Conservation (phyloP, 2,113 vertebrate genomes). For the Cricetomys ansorgei region DNA sequence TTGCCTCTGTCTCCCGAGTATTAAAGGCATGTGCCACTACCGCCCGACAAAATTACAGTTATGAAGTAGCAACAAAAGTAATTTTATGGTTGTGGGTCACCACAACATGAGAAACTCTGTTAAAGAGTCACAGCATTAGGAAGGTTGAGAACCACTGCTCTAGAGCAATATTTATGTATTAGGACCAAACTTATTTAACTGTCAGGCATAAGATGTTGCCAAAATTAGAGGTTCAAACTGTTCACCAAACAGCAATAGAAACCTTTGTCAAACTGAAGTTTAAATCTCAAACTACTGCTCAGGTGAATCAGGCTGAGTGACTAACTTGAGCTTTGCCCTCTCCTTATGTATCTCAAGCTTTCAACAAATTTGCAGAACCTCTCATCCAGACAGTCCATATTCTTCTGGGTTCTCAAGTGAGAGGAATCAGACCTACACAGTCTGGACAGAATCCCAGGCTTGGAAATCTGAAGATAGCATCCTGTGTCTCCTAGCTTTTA, state of each 20-base stretch:
- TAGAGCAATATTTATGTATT: neutral
- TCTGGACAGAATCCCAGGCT: neutral
- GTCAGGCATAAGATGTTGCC: neutral
- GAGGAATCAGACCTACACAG: neutral
- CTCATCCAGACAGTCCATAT: neutral
- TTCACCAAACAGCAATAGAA: neutral
- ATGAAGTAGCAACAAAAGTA: too few relatives aligned
- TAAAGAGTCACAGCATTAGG: too few relatives aligned
- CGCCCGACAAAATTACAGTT: too few relatives aligned
- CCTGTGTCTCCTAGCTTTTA: neutral
- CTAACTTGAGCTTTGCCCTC: neutral
- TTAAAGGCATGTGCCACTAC: too few relatives aligned
- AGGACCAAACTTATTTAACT: neutral
- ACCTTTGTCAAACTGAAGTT: neutral
- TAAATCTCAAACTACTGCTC: neutral
- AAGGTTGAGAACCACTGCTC: too few relatives aligned
- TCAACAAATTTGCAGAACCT: neutral
- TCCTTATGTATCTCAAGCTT: neutral
- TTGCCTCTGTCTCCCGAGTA: too few relatives aligned
- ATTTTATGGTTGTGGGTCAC: too few relatives aligned
- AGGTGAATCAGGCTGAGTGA: neutral
- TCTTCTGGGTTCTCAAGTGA: neutral
- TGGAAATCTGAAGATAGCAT: neutral
- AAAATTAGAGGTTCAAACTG: neutral
- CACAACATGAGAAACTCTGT: too few relatives aligned